phyloP scores from a whole-genome alignment of 2,797 vertebrate genomes.

The Neoniphon sammara region DNA sequence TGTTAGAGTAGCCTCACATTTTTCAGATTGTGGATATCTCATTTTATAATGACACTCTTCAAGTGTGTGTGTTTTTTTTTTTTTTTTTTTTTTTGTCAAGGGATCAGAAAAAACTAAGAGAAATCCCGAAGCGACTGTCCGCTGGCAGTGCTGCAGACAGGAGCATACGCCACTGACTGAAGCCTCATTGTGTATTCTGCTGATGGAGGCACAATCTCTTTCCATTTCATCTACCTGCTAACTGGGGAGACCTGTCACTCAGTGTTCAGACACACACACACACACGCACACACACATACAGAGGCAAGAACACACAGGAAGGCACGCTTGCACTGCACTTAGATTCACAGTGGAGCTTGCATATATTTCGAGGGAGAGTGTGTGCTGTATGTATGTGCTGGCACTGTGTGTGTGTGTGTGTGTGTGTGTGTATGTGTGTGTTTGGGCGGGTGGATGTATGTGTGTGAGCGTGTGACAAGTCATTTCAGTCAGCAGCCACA shows the following conservation, averaged over 20 bases:
- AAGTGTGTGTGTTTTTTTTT: constrained; percentile 16
- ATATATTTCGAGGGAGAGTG: neutral
- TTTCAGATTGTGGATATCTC: neutral
- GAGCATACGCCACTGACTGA: constrained; percentile 8
- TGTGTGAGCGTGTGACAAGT: constrained; percentile 35
- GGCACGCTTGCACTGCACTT: neutral
- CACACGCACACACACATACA: neutral
- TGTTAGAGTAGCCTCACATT: neutral
- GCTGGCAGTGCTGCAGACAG: constrained; percentile 1
- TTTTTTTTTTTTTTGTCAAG: constrained; percentile 14
- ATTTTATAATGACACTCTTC: neutral
- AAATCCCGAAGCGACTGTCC: neutral
- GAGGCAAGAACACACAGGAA: constrained; percentile 9
- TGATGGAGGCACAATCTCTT: constrained; percentile 42
- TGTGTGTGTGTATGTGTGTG: neutral
- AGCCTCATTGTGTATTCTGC: constrained; percentile 52
- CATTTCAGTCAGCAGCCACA: constrained; percentile 43
- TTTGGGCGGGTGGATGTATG: neutral
- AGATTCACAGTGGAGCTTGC: neutral
- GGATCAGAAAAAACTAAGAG: neutral
- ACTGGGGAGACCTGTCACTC: constrained; percentile 51
- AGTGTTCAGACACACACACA: neutral
- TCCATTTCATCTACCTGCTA: constrained; percentile 53
- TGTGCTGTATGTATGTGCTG: neutral
- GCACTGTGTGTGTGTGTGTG: neutral